Base-by-base conservation (phyloP, 1,140 invertebrate species). In the Melipona quadrifasciata region DNA sequence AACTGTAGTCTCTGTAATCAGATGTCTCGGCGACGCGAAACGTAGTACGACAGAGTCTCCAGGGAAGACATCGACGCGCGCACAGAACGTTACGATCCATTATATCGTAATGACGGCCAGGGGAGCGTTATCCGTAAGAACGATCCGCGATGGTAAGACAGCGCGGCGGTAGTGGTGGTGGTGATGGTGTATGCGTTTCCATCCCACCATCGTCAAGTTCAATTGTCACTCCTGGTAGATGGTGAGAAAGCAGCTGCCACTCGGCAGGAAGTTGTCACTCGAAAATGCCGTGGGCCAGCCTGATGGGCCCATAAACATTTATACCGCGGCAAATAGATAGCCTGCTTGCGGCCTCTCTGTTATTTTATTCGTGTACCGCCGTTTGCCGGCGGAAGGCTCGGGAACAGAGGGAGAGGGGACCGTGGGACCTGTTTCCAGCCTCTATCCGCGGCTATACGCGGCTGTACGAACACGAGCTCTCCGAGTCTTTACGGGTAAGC, bases 191-290 rank as follows among this genome's bases (percentile, higher is more conserved):
- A 24, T 68, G 47, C 76, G 74, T 70, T 68, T 58, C 68, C 39
- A 85, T 82, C 82, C 84, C 75, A 86, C 71, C 70, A n/a, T 47
- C 39, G 67, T 88, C 65, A 76, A 34, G 82, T 71, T 77, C 82
- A 87, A 88, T 88, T 82, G 80, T 80, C 79, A 76, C 81, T 78
- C 57, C 55, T 34, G 61, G 16, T 57, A 75, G 75, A 53, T 73
- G 83, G 75, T 78, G 83, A 89, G 83, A 85, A 88, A 79, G 74
- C 86, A 82, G 84, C 87, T 86, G 87, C 67, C 79, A 67, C 61
- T 76, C 79, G 87, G 24, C 83, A 88, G 87, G 83, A 89, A 89
- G 79, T 76, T 86, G 86, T 80, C 87, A 88, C 79, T 89, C 87
- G 87, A 88, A 86, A 89, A 88, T 73, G 71, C 74, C 83, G 51